These are phyloP conservation scores for Limenitis camilla DNA, from an alignment of 2,888 invertebrate genomes.

Conservation along the genomic window DNA sequence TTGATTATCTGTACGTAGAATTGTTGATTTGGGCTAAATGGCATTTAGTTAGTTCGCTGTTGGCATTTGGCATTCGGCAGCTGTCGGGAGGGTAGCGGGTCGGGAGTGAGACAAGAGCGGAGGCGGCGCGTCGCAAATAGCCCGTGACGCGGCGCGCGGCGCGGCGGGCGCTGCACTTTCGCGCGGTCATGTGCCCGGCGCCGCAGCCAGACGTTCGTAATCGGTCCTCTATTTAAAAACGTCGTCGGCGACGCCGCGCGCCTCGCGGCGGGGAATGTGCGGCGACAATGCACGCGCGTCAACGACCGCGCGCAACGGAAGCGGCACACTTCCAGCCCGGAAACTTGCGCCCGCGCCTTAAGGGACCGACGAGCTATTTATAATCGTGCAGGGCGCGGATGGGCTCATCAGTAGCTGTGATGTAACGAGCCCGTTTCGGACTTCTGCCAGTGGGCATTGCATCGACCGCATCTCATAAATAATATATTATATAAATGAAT, in stretches of 20 bases:
- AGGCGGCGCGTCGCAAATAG: slow-evolving; percentile 56
- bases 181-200: slow-evolving; percentile 69
- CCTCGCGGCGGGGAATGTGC: slow-evolving; percentile 60
- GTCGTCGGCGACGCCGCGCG: slow-evolving; percentile 51
- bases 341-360: slow-evolving; percentile 69
- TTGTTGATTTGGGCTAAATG: no score
- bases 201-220: slow-evolving; percentile 67
- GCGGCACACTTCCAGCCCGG: slow-evolving; percentile 74
- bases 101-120: slow-evolving; percentile 22
- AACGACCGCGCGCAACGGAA: slow-evolving; percentile 71
- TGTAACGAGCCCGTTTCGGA: slow-evolving; percentile 55
- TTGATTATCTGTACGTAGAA: no score
- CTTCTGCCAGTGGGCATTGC: slow-evolving; percentile 30
- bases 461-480: slow-evolving; percentile 2
- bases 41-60: no score
- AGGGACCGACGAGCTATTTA: slow-evolving; percentile 66
- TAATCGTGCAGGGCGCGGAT: slow-evolving; percentile 48
- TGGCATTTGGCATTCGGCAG: background rate
- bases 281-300: slow-evolving; percentile 66
- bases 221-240: slow-evolving; percentile 72
- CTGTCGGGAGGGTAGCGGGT: background rate
- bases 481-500: background rate
- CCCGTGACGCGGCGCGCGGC: slow-evolving; percentile 53
- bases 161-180: slow-evolving; percentile 66
- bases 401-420: slow-evolving; percentile 35